A percentile compares a stretch with the other conserved stretches of the same genome.
phyloP scores from a whole-genome alignment of 2,888 invertebrate species.

The Gymnocheta viridis region DNA sequence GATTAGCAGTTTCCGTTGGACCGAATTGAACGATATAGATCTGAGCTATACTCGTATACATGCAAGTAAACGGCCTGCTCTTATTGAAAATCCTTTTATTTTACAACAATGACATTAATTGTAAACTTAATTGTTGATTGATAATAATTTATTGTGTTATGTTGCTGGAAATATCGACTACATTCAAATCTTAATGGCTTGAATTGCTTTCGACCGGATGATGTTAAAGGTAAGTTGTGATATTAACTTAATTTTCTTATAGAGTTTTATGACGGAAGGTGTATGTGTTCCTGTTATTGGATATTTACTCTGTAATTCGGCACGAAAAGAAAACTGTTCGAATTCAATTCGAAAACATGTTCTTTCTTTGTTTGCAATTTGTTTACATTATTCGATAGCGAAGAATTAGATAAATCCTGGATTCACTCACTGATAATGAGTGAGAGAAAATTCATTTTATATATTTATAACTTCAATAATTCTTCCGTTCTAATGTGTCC shows the following conservation, averaged over 20 bases:
- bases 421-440: too few species aligned
- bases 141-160: constrained; percentile 22
- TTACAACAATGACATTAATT: constrained; percentile 36
- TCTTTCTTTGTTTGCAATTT: too few species aligned
- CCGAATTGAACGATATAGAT: too few species aligned
- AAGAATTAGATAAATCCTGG: too few species aligned
- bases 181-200: not conserved
- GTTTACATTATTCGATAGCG: too few species aligned
- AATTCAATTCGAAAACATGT: too few species aligned
- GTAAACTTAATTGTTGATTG: constrained; percentile 49
- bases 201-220: not conserved
- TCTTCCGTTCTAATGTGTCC: too few species aligned
- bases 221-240: not conserved
- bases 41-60: not conserved
- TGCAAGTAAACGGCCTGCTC: not conserved
- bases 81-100: not conserved
- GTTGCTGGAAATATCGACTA: constrained; percentile 9
- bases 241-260: not conserved
- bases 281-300: not conserved
- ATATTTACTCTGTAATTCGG: too few species aligned
- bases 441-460: too few species aligned
- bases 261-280: not conserved
- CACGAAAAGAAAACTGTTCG: too few species aligned
- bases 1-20: too few species aligned
- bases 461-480: too few species aligned